Conservation (phyloP, 2,113 vertebrate species). For the Aptenodytes patagonicus region DNA sequence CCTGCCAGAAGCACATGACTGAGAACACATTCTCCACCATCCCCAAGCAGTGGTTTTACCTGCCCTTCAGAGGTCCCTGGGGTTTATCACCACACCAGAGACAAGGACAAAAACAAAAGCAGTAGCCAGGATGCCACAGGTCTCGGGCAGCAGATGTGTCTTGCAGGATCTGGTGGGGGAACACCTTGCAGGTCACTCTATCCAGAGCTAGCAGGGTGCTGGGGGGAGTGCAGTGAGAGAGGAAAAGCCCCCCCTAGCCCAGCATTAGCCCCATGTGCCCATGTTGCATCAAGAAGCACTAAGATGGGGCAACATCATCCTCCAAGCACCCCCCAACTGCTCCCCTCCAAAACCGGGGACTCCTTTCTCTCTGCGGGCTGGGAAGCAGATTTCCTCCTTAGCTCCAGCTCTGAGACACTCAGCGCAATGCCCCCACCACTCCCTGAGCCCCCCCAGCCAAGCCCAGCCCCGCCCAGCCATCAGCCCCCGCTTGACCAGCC, state of each 20-base stretch:
- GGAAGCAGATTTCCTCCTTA: background rate
- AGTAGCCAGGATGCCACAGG: background rate
- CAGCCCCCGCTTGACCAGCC: background rate
- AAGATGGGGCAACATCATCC: background rate
- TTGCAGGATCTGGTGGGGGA: background rate
- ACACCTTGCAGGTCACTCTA: background rate
- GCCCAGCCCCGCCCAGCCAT: background rate
- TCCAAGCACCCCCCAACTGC: background rate
- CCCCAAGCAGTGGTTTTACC: background rate
- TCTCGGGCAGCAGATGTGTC: background rate
- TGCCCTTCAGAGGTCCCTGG: background rate
- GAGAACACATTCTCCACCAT: background rate
- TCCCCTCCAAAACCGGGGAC: background rate
- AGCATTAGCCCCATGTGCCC: background rate
- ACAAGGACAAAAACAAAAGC: background rate
- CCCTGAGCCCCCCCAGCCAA: background rate
- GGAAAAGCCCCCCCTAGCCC: background rate
- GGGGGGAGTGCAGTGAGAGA: background rate
- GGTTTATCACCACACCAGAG: background rate
- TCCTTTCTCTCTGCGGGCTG: background rate
- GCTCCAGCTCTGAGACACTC: background rate
- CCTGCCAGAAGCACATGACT: fast-evolving
- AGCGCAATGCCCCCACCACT: fast-evolving
- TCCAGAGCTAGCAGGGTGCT: background rate
- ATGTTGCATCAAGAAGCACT: background rate